Evolutionary conservation across 2,797 vertebrate genomes (phyloP), one percentile per base, ranked within the genome.

Genomic region (Arnoldichthys spilopterus): DNA sequence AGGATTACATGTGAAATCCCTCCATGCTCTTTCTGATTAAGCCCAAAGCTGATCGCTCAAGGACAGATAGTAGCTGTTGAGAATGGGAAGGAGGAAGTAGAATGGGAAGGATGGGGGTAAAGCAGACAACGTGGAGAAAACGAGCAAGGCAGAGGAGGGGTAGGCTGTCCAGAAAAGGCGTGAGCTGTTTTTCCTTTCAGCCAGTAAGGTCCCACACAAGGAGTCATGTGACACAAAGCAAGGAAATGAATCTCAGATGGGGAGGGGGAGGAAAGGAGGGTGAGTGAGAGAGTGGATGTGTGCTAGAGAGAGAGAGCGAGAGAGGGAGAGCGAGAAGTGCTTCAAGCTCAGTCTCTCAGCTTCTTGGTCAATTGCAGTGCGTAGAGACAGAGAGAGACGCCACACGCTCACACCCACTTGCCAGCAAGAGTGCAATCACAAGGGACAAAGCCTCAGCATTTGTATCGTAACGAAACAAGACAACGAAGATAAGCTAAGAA

Each of bases 151-250:
- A 77, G 69, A 85, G 87, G 82, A 47, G 43, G 89, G 90, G 87
- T 86, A 54, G 75, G 79, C 88, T 90, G 85, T 85, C 85, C 87
- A 87, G 86, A 91, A 88, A 82, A 83, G 91, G 91, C 74, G 87
- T 89, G 88, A 83, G 84, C 76, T 26, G 49, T 72, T 85, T 59
- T 68, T 1, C 45, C 74, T 67, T 80, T 49, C 78, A 89, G 80
- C 93, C 80, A 93, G 91, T 92, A 67, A 86, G 73, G 82, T 80
- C 82, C 83, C 84, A 88, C 85, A 88, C 85, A 85, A 67, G 56
- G 24, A 83, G 81, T 91, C 93, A 94, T 86, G 63, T 94, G 94
- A 91, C 72, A 12, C 32, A 49, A 76, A 71, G 51, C 72, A 72
- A 67, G 67, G 76, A 87, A 78, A 78, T 74, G 58, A 73, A 82